Percentiles rank a stretch among this genome's conserved stretches.
Conservation (phyloP, 53 echinoderm and acorn worm genomes). For the Antedon mediterranea region DNA sequence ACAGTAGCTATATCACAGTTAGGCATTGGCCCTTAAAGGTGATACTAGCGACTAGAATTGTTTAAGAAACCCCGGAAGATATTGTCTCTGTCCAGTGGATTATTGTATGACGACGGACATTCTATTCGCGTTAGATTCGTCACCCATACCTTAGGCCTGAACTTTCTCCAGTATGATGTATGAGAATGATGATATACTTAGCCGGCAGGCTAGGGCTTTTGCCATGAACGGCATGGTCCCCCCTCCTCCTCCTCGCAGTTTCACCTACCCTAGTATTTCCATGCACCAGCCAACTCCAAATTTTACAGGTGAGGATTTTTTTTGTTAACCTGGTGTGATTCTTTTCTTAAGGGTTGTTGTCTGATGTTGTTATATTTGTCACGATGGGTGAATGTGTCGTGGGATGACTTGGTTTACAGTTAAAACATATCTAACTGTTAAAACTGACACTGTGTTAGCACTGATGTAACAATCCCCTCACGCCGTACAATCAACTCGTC, state of each 20-base stretch:
- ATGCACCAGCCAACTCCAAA: constrained; percentile 91
- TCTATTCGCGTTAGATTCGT: neutral
- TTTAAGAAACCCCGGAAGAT: neutral
- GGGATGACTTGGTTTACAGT: neutral
- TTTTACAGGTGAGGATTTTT: constrained; percentile 57
- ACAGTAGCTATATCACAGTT: neutral
- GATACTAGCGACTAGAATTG: neutral
- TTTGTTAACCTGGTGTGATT: neutral
- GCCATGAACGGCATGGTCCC: constrained; percentile 97
- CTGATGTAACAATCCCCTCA: neutral
- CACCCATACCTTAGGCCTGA: neutral
- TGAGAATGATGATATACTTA: constrained; percentile 90
- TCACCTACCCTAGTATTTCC: constrained; percentile 76
- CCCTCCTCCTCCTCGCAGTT: constrained; percentile 82
- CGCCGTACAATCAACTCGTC: neutral
- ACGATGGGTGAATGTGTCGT: neutral
- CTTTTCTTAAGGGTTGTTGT: neutral
- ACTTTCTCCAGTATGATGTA: constrained; percentile 53
- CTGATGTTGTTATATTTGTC: neutral
- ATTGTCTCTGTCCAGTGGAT: neutral
- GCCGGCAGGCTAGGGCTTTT: constrained; percentile 88
- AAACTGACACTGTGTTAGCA: neutral
- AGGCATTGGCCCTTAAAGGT: neutral
- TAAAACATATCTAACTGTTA: neutral
- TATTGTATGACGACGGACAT: neutral